A percentile compares a stretch with the other conserved stretches of the same genome.
Conservation (phyloP, 1,140 invertebrate species). For the Drosophila asahinai region DNA sequence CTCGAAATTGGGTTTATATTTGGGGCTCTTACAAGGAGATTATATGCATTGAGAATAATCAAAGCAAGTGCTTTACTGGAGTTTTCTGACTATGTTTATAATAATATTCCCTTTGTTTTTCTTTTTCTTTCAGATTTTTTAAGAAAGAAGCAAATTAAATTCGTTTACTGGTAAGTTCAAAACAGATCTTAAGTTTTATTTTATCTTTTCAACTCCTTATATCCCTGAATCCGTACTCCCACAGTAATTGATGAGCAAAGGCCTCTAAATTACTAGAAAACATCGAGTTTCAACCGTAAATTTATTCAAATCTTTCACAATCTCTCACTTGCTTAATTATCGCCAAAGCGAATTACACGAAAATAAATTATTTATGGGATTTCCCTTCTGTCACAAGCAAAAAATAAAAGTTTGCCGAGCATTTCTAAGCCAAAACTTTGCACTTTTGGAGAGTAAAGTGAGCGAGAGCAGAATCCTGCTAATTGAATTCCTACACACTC, state of each 20-base stretch:
- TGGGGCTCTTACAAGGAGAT: neutral
- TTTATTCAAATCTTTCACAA: constrained; percentile 56
- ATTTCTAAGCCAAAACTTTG: constrained; percentile 9
- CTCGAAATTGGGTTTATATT: neutral
- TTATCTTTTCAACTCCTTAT: neutral
- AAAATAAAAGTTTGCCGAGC: constrained; percentile 1
- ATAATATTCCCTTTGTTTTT: neutral
- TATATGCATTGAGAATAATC: neutral
- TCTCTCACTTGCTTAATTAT: constrained; percentile 51
- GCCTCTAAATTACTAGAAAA: neutral
- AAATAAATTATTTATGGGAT: constrained; percentile 50
- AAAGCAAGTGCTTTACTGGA: neutral
- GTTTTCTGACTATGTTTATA: neutral
- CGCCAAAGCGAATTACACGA: constrained; percentile 37
- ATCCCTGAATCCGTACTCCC: neutral
- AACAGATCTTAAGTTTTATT: neutral
- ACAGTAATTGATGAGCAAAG: constrained; percentile 19
- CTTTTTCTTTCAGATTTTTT: neutral
- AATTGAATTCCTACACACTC: constrained; percentile 68
- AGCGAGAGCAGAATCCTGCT: constrained; percentile 13
- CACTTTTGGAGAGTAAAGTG: constrained; percentile 14
- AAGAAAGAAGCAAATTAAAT: neutral
- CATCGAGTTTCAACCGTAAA: constrained; percentile 33
- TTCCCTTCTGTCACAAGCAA: neutral
- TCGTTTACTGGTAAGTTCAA: neutral